Conservation (phyloP, 2,113 vertebrate genomes). For the Erpornis zantholeuca region DNA sequence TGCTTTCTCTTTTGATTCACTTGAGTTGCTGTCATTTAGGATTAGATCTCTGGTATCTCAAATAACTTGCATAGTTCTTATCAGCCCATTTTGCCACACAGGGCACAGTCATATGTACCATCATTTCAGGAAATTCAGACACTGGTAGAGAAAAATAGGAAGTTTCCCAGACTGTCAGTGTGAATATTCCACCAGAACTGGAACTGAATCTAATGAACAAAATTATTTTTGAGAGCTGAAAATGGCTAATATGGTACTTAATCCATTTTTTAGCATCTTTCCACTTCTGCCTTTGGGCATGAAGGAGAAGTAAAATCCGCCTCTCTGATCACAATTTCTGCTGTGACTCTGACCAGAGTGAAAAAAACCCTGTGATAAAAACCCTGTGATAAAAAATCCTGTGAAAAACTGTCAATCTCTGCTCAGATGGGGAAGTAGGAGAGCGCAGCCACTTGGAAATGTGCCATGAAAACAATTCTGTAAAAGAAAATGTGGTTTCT, state of each 20-base stretch:
- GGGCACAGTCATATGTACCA: background rate
- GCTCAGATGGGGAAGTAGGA: background rate
- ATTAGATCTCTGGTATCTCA: background rate
- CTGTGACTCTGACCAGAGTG: background rate
- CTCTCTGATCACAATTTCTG: background rate
- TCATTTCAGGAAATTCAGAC: background rate
- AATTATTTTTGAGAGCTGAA: background rate
- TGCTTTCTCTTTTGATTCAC: background rate
- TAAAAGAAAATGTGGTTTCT: background rate
- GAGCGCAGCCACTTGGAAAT: rapidly evolving
- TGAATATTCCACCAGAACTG: conserved; percentile 2
- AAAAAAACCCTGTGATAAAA: background rate
- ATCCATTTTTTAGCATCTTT: background rate
- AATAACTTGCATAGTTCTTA: background rate
- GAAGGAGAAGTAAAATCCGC: conserved; percentile 29
- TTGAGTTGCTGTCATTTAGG: background rate
- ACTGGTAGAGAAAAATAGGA: background rate
- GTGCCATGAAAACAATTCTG: background rate
- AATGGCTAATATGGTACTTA: background rate
- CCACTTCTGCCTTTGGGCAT: conserved; percentile 41
- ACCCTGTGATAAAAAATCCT: background rate
- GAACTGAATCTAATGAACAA: conserved; percentile 15
- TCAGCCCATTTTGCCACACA: background rate
- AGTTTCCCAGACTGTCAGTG: background rate
- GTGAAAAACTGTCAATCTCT: background rate